Evolutionary conservation across 2,113 vertebrate species (phyloP).

Genomic region (Colaptes auratus): DNA sequence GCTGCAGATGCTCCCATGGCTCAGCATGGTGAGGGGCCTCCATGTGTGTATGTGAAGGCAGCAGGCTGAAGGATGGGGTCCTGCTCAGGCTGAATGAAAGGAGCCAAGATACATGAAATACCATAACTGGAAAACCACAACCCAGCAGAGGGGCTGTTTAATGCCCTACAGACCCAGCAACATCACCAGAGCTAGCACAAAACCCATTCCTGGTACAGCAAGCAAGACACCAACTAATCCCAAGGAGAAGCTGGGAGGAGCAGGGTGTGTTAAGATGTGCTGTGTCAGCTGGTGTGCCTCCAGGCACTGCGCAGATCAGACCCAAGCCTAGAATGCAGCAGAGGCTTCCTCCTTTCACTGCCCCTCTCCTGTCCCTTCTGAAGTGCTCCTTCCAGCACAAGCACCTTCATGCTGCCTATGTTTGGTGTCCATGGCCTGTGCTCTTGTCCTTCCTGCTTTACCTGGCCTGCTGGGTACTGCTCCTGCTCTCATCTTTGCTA

Average conservation of each 20-base stretch:
- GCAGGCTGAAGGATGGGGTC: neutral
- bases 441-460: neutral
- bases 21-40: neutral
- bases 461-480: neutral
- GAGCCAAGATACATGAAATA: constrained; percentile 52
- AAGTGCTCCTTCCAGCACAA: neutral
- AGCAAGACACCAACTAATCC: neutral
- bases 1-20: neutral
- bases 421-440: neutral
- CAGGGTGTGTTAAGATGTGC: neutral
- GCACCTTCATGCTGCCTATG: neutral
- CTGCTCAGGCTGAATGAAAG: neutral
- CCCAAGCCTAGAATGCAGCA: accelerated
- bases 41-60: neutral
- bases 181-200: neutral
- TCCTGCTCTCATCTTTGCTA: neutral
- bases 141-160: constrained; percentile 59
- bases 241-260: neutral
- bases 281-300: neutral
- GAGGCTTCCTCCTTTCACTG: neutral
- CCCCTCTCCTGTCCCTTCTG: neutral
- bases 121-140: constrained; percentile 61
- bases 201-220: accelerated
- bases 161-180: constrained; percentile 40
- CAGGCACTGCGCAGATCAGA: neutral